A percentile compares a stretch with the other conserved stretches of the same genome.
Conservation (phyloP, 2,888 invertebrate species). For the Molanna angustata region DNA sequence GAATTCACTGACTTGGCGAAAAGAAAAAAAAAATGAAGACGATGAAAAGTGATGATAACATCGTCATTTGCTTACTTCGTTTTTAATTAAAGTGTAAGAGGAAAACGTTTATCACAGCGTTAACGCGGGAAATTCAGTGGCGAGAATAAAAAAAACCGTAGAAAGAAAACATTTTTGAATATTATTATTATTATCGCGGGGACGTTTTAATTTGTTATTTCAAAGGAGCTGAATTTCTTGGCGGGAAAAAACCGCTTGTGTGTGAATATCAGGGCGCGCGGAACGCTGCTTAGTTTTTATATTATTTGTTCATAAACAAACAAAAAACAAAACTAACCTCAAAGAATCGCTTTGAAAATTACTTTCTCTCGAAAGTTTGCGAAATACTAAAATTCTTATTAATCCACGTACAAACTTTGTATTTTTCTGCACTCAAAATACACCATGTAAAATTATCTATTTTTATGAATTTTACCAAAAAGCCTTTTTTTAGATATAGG, state of each 20-base stretch:
- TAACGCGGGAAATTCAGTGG: constrained; percentile 28
- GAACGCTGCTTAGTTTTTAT: no score
- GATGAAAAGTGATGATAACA: constrained; percentile 32
- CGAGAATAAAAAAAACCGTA: constrained; percentile 16
- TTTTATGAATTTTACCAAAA: no score
- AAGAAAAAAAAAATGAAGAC: constrained; percentile 24
- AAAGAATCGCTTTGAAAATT: no score
- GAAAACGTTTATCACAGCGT: constrained; percentile 31
- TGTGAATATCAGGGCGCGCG: constrained; percentile 3
- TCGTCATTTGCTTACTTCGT: constrained; percentile 32
- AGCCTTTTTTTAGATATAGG: no score
- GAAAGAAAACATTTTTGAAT: constrained; percentile 30
- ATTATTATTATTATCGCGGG: constrained; percentile 28
- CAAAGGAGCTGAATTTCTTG: constrained; percentile 7
- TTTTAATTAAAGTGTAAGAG: constrained; percentile 33
- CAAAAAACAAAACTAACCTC: no score
- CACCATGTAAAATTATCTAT: no score
- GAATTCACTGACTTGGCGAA: constrained; percentile 19
- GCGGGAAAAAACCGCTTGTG: constrained; percentile 10
- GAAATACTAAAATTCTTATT: no score
- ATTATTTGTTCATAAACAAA: no score
- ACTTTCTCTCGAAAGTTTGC: no score
- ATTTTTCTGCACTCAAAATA: no score
- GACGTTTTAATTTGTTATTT: constrained; percentile 28
- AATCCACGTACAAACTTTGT: no score